A percentile compares a stretch with the other conserved stretches of the same genome.
Evolutionary conservation across 2,888 invertebrate genomes (phyloP).

Genomic region (Eupithecia inturbata): DNA sequence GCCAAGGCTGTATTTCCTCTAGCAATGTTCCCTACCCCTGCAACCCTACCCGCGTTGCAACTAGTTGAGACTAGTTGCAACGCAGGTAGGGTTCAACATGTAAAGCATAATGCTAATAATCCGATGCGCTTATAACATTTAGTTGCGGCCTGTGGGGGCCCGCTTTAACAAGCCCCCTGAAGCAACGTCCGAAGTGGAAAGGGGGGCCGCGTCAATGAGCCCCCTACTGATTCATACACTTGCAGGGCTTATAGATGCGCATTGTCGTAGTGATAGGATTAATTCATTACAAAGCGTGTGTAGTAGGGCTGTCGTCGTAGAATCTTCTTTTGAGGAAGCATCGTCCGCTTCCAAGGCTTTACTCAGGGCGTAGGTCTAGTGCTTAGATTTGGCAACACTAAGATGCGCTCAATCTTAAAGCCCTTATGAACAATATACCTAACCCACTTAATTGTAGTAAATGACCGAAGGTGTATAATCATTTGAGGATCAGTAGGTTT

Average conservation of each 20-base stretch:
- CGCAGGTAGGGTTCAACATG: background rate
- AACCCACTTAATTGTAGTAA: background rate
- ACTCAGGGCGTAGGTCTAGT: background rate
- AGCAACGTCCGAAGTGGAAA: background rate
- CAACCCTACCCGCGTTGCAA: no score
- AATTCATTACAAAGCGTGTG: background rate
- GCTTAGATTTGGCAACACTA: background rate
- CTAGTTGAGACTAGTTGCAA: background rate
- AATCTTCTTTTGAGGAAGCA: background rate
- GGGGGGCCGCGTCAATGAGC: background rate
- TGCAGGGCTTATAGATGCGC: background rate
- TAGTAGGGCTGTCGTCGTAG: background rate
- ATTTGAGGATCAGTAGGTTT: background rate
- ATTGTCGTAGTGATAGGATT: background rate
- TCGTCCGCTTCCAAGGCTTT: background rate
- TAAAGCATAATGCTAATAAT: background rate
- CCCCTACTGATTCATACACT: background rate
- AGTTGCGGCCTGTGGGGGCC: background rate
- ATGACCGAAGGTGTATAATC: background rate
- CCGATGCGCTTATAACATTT: background rate
- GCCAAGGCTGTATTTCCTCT: constrained; percentile 22
- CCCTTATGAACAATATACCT: background rate
- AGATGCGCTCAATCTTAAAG: background rate
- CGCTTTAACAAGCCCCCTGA: background rate
- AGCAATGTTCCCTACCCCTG: no score